Base-by-base conservation (phyloP, 2,888 invertebrate genomes). In the Hesperia comma region DNA sequence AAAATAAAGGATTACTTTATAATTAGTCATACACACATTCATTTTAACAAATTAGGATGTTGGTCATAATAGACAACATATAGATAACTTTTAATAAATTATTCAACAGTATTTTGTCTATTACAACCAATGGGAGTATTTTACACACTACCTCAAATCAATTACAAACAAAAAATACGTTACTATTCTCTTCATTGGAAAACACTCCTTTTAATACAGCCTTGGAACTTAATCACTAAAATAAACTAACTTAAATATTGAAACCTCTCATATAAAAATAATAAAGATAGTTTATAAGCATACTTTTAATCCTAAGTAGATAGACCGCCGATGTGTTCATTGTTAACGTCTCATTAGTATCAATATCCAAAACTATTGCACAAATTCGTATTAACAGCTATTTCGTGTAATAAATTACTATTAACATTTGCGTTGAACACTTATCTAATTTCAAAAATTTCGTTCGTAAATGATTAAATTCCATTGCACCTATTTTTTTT, bases 191-290 rank as follows among this genome's bases (percentile, higher is more conserved):
- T 78, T 78, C 70, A 79, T 81, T 81, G 79, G 75, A 54, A 69
- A 72, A 90, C 83, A 90, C 88, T 87, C 88, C 89, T 78, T 66
- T 82, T 89, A 90, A 91, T 92, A 92, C 92, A 92, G 92, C 92
- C 92, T 91, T 92, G 90, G 87, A 89, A 83, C 89, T 91, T 92
- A 92, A 86, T 74, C 75, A 76, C 87, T 90, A 90, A 83, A 89
- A 87, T 86, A 88, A 90, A 85, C 77, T 87, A 91, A 91, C 90
- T 91, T 91, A 92, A 90, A 89, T 83, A 85, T 85, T 85, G 85
- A 90, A 26, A 87, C 87, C 80, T 87, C 90, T 90, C 88, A 85
- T 90, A 89, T 85, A 90, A 91, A 90, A 91, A 90, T 88, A 88
- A 83, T 81, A 79, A 76, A 67, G 69, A 86, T 85, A 79, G 77